Percentiles rank a stretch among this genome's conserved stretches.
phyloP scores from a whole-genome alignment of 1,140 invertebrate species.

The Brachionus plicatilis region DNA sequence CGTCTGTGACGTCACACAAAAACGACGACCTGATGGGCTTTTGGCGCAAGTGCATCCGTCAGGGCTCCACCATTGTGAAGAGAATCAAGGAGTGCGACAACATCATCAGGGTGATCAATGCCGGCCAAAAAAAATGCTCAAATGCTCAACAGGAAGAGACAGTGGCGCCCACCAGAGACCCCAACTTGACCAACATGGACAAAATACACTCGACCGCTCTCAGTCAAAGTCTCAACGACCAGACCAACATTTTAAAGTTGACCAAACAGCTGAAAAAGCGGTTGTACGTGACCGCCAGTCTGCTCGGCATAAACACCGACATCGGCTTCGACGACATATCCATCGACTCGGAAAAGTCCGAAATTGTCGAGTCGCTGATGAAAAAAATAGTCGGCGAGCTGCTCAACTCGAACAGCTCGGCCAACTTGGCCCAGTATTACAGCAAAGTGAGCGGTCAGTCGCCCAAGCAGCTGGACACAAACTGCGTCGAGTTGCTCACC shows the following conservation, averaged over 20 bases:
- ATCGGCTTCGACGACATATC: constrained; percentile 20
- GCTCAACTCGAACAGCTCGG: neutral
- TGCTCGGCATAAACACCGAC: constrained; percentile 32
- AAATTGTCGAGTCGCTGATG: neutral
- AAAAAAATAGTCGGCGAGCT: constrained; percentile 25
- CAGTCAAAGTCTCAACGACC: neutral
- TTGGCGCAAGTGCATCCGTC: constrained; percentile 14
- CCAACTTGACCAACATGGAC: neutral
- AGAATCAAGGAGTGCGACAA: neutral
- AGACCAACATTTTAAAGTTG: neutral
- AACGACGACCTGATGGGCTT: constrained; percentile 15
- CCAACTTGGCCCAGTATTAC: neutral
- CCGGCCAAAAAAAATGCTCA: neutral
- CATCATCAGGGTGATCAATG: neutral
- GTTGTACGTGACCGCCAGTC: neutral
- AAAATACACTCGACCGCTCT: neutral
- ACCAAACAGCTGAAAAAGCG: constrained; percentile 19
- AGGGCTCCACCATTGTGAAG: neutral
- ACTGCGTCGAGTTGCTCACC: neutral
- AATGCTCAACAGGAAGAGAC: neutral
- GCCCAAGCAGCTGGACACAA: neutral
- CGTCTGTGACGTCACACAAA: neutral
- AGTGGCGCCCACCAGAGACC: neutral
- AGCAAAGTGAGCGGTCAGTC: neutral
- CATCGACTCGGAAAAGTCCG: constrained; percentile 27